Percentiles rank a stretch among this genome's conserved stretches.
phyloP scores from a whole-genome alignment of 1,140 invertebrate genomes.

The Zaprionus vittiger region DNA sequence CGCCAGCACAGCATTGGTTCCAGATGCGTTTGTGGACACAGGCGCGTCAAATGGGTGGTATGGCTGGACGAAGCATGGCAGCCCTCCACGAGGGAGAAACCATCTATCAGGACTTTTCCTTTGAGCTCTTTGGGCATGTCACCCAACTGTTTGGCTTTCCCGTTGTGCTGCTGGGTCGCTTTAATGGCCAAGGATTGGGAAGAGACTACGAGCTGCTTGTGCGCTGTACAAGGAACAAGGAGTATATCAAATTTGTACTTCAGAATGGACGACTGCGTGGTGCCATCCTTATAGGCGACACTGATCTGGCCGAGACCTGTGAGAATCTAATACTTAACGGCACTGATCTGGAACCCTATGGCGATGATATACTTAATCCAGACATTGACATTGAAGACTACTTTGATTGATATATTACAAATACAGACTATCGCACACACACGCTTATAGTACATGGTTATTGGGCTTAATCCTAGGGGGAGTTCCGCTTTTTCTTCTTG shows the following conservation, averaged over 20 bases:
- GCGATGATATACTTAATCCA: conserved; percentile 97
- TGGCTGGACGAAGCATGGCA: conserved; percentile 96
- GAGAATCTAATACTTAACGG: conserved; percentile 99
- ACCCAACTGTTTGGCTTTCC: conserved; percentile 98
- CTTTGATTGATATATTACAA: conserved; percentile 92
- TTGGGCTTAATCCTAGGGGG: conserved; percentile 27
- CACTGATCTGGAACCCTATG: conserved; percentile 94
- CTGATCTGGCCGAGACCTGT: conserved; percentile 98
- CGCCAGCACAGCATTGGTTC: conserved; percentile 93
- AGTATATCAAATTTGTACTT: conserved; percentile 97
- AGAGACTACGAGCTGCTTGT: conserved; percentile 94
- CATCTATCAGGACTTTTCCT: conserved; percentile 95
- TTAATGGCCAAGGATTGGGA: conserved; percentile 95
- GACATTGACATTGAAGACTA: conserved; percentile 99
- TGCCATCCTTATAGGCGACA: conserved; percentile 98
- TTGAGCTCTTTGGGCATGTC: conserved; percentile 98
- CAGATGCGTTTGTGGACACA: conserved; percentile 99
- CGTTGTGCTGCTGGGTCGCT: conserved; percentile 96
- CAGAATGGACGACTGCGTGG: conserved; percentile 94
- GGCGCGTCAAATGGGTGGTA: conserved; percentile 97
- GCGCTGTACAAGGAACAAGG: conserved; percentile 91
- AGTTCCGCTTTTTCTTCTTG: conserved; percentile 42
- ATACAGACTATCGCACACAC: background rate
- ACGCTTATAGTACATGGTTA: conserved; percentile 30
- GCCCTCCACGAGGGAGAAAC: conserved; percentile 87